A percentile compares a stretch with the other conserved stretches of the same genome.
phyloP scores from a whole-genome alignment of 2,113 vertebrate genomes.

The Aphelocoma coerulescens region DNA sequence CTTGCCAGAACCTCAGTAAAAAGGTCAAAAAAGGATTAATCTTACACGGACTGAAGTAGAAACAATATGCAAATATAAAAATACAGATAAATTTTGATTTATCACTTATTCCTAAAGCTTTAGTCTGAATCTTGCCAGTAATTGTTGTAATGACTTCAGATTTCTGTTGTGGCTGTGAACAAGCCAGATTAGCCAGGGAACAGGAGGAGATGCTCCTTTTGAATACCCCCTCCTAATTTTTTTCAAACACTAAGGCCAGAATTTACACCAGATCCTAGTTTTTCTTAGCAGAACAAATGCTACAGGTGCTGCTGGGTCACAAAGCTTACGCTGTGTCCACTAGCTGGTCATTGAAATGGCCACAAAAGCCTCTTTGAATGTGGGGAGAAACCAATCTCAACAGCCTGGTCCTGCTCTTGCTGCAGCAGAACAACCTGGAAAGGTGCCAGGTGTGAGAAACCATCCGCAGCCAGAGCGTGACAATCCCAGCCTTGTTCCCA shows the following conservation, averaged over 20 bases:
- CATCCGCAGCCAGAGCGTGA: fast-evolving
- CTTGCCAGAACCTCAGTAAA: background rate
- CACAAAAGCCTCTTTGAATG: background rate
- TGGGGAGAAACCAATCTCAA: background rate
- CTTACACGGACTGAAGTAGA: background rate
- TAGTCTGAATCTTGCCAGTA: background rate
- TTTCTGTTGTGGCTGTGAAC: background rate
- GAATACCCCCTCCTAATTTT: background rate
- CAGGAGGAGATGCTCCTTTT: background rate
- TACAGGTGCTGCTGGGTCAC: background rate
- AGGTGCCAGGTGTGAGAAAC: background rate
- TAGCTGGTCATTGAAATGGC: background rate
- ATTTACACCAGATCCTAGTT: background rate
- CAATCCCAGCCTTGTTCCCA: background rate
- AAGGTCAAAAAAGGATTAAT: background rate
- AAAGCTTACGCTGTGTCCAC: background rate
- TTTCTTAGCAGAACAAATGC: background rate
- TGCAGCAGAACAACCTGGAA: background rate
- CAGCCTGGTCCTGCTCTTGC: background rate
- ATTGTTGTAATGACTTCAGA: background rate
- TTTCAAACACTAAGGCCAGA: background rate
- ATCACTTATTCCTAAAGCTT: background rate
- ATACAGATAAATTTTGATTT: background rate
- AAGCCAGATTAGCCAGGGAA: background rate
- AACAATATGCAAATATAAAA: background rate